A percentile compares a stretch with the other conserved stretches of the same genome.
Evolutionary conservation across 2,113 vertebrate genomes (phyloP).

Genomic region (Steatornis caripensis): DNA sequence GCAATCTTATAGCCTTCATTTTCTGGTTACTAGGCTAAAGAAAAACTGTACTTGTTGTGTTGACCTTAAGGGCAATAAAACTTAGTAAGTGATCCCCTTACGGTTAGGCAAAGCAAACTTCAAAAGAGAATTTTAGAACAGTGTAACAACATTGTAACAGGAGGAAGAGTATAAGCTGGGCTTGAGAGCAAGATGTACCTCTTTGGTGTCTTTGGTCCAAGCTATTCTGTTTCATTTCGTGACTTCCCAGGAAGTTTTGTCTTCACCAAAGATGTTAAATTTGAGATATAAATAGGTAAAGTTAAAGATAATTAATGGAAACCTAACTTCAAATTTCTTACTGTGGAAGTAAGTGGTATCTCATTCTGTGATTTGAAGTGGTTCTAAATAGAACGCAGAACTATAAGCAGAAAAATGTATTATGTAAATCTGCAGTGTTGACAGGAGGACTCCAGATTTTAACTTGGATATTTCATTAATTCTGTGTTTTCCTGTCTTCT

Average conservation of each 20-base stretch:
- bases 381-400: not conserved
- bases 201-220: not conserved
- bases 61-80: not conserved
- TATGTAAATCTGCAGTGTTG: not conserved
- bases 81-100: accelerated
- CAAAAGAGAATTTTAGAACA: not conserved
- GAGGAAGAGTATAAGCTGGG: not conserved
- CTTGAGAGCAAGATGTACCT: not conserved
- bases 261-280: not conserved
- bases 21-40: not conserved
- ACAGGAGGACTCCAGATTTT: not conserved
- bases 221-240: not conserved
- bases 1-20: not conserved
- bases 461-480: not conserved
- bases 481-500: not conserved
- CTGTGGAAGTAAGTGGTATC: not conserved
- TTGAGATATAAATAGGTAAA: not conserved
- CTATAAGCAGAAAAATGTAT: not conserved
- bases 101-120: not conserved
- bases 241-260: not conserved
- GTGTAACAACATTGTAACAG: not conserved
- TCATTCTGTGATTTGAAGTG: not conserved
- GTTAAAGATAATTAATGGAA: not conserved
- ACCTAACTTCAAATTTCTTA: not conserved
- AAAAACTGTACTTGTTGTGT: not conserved